Evolutionary conservation across 1,140 invertebrate genomes (phyloP).

Genomic region (Caenorhabditis brenneri): DNA sequence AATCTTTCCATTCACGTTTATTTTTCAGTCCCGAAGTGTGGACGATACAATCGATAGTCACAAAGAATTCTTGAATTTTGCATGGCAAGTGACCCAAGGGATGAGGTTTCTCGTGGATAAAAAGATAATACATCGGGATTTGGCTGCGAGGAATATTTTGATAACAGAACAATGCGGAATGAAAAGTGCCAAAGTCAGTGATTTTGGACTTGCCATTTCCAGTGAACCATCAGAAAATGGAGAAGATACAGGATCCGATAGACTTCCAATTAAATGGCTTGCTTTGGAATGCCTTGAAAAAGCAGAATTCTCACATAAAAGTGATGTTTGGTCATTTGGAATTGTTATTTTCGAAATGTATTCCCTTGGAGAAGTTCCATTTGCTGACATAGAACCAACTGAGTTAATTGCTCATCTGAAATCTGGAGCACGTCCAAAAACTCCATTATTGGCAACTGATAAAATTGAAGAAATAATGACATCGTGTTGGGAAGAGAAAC

Average conservation of each 20-base stretch:
- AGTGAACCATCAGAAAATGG: conserved; percentile 10
- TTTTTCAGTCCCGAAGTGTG: conserved; percentile 60
- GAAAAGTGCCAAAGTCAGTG: conserved; percentile 63
- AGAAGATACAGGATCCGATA: conserved; percentile 73
- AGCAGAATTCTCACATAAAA: conserved; percentile 89
- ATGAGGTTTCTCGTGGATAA: conserved; percentile 76
- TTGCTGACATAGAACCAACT: conserved; percentile 56
- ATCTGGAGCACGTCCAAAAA: conserved; percentile 57
- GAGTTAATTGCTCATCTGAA: conserved; percentile 59
- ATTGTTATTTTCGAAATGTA: conserved; percentile 65
- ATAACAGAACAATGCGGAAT: conserved; percentile 75
- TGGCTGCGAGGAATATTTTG: conserved; percentile 93
- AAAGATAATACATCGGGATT: conserved; percentile 83
- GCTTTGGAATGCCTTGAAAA: conserved; percentile 91
- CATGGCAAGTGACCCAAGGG: conserved; percentile 91
- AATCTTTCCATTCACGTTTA: background rate
- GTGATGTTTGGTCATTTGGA: conserved; percentile 79
- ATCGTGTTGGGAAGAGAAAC: conserved; percentile 57
- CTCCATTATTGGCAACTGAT: conserved; percentile 57
- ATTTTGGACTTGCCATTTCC: conserved; percentile 60
- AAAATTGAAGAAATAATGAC: conserved; percentile 62
- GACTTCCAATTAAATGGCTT: conserved; percentile 90
- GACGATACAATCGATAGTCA: conserved; percentile 60
- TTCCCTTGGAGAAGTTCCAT: conserved; percentile 61
- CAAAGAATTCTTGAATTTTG: conserved; percentile 75